Conservation (phyloP, 2,888 invertebrate genomes). For the Drosophila tripunctata region DNA sequence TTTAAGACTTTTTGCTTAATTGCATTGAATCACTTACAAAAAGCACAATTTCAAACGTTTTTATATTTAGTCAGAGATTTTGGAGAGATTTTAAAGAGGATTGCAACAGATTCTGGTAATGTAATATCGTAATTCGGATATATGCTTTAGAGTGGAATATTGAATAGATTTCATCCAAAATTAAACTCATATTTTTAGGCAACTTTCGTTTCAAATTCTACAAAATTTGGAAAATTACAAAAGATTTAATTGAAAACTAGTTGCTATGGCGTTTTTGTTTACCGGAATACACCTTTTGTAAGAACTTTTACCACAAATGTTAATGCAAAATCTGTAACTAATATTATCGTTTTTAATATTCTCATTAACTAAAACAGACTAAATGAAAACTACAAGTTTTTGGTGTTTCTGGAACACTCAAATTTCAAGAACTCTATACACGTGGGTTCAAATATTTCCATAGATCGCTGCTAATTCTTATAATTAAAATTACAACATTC, state of each 20-base stretch:
- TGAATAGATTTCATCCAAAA: too few relatives aligned
- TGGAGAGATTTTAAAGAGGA: background rate
- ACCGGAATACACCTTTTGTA: background rate
- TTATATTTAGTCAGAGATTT: constrained; percentile 8
- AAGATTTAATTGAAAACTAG: too few relatives aligned
- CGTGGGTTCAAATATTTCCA: background rate
- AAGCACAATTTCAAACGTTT: constrained; percentile 32
- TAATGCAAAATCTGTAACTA: too few relatives aligned
- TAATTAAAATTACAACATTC: background rate
- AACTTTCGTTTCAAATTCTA: too few relatives aligned
- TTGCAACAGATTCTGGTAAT: constrained; percentile 5
- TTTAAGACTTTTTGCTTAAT: constrained; percentile 28
- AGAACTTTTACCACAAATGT: background rate
- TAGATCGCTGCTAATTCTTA: background rate
- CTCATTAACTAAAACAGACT: too few relatives aligned
- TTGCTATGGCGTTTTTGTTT: background rate
- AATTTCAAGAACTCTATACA: too few relatives aligned
- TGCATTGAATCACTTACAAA: constrained; percentile 17
- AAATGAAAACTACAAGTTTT: too few relatives aligned
- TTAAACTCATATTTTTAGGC: too few relatives aligned
- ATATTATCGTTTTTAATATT: too few relatives aligned
- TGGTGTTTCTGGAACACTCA: too few relatives aligned
- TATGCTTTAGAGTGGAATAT: background rate
- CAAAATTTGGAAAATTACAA: background rate
- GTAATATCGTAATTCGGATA: constrained; percentile 3